Conservation (phyloP, 2,888 invertebrate genomes). For the Acanthoscelides obtectus region DNA sequence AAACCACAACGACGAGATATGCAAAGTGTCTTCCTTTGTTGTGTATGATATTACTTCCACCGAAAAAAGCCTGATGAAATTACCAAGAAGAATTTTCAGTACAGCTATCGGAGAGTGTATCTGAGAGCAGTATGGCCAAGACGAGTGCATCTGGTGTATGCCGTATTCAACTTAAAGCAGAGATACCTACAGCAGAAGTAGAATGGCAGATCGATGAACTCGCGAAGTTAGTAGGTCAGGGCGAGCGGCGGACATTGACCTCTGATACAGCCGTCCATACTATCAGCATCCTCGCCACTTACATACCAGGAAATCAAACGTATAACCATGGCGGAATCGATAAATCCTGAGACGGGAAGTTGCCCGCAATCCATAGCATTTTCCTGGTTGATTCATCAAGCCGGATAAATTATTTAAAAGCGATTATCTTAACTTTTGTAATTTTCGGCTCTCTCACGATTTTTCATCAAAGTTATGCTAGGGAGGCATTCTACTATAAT, state of each 20-base stretch:
- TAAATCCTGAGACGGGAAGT: background rate
- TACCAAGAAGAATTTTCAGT: background rate
- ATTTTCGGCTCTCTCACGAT: too few species aligned
- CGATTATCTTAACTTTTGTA: too few species aligned
- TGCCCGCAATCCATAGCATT: background rate
- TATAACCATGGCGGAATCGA: background rate
- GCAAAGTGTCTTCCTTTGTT: background rate
- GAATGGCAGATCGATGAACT: constrained; percentile 49
- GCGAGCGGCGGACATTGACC: constrained; percentile 46
- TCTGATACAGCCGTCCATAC: constrained; percentile 7
- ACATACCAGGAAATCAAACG: background rate
- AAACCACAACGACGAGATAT: background rate
- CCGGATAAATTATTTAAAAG: background rate
- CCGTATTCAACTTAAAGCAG: constrained; percentile 21
- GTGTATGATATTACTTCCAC: background rate
- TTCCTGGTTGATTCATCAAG: background rate
- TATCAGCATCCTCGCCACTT: background rate
- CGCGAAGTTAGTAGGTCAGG: constrained; percentile 50
- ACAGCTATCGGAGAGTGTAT: background rate
- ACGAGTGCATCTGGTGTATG: constrained; percentile 21
- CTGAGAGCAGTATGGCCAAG: background rate
- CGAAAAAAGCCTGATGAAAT: background rate
- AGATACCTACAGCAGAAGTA: constrained; percentile 38
- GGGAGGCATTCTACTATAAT: too few species aligned
- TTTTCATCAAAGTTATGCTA: too few species aligned